phyloP scores from a whole-genome alignment of 1,140 invertebrate species.

The Anoplolepis gracilipes region DNA sequence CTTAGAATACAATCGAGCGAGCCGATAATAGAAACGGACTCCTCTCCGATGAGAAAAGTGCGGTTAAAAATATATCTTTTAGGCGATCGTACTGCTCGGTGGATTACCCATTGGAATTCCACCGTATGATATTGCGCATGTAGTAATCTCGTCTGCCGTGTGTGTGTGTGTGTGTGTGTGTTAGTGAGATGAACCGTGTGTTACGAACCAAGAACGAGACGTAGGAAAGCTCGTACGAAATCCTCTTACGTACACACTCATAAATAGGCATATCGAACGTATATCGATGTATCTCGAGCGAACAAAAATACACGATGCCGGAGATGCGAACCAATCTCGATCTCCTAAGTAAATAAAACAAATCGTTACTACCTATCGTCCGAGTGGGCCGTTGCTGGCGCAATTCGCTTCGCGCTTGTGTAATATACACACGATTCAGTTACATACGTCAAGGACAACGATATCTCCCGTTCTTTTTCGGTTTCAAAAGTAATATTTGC shows the following conservation, averaged over 20 bases:
- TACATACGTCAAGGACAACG: background rate
- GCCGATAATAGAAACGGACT: background rate
- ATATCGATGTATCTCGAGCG: constrained; percentile 40
- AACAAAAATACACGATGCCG: constrained; percentile 58
- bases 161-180: no score
- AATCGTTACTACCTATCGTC: constrained; percentile 47
- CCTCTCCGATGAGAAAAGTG: background rate
- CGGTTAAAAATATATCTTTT: constrained; percentile 50
- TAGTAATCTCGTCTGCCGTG: constrained; percentile 28
- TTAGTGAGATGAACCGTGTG: constrained; percentile 15
- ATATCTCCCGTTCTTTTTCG: background rate
- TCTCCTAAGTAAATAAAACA: constrained; percentile 56
- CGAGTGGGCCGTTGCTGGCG: constrained; percentile 12
- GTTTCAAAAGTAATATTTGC: background rate
- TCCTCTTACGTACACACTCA: constrained; percentile 37
- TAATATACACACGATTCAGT: constrained; percentile 45
- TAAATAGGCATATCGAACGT: constrained; percentile 25
- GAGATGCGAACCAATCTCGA: constrained; percentile 54
- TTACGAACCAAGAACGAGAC: background rate
- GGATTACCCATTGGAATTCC: constrained; percentile 44
- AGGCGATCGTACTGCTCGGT: background rate
- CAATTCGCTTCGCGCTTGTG: background rate
- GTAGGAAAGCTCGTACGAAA: constrained; percentile 28
- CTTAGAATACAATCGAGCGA: background rate
- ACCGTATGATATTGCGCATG: constrained; percentile 31